A percentile compares a stretch with the other conserved stretches of the same genome.
phyloP scores from a whole-genome alignment of 2,888 invertebrate genomes.

The Caenorhabditis sp. region DNA sequence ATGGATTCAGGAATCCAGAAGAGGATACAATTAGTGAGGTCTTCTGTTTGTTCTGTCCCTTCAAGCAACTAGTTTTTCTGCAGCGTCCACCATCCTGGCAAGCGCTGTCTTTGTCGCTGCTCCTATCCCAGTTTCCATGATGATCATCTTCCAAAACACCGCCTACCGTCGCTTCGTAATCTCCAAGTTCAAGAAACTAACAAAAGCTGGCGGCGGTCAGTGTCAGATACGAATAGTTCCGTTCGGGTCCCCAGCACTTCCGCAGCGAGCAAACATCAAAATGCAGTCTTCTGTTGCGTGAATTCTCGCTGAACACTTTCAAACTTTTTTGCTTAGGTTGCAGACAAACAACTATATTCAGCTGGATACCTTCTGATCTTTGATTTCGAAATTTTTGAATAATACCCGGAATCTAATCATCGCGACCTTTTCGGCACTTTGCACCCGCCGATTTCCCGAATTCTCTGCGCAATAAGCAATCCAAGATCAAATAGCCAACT shows the following conservation, averaged over 20 bases:
- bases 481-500: no score
- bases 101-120: constrained; percentile 37
- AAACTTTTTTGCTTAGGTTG: no score
- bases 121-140: constrained; percentile 27
- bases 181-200: background rate
- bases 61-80: background rate
- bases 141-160: constrained; percentile 33
- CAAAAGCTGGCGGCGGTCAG: no score
- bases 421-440: no score
- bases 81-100: constrained; percentile 19
- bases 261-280: background rate
- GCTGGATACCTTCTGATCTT: no score
- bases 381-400: no score
- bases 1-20: constrained; percentile 16
- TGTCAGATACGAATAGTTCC: background rate
- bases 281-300: background rate
- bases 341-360: no score
- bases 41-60: background rate
- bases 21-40: constrained; percentile 18
- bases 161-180: constrained; percentile 22
- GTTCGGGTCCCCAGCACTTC: background rate
- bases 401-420: no score
- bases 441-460: no score
- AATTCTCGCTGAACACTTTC: background rate
- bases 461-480: no score